Evolutionary conservation across 2,888 invertebrate species (phyloP), one percentile per base, ranked within the genome.

Genomic region (Byasa hedistus): DNA sequence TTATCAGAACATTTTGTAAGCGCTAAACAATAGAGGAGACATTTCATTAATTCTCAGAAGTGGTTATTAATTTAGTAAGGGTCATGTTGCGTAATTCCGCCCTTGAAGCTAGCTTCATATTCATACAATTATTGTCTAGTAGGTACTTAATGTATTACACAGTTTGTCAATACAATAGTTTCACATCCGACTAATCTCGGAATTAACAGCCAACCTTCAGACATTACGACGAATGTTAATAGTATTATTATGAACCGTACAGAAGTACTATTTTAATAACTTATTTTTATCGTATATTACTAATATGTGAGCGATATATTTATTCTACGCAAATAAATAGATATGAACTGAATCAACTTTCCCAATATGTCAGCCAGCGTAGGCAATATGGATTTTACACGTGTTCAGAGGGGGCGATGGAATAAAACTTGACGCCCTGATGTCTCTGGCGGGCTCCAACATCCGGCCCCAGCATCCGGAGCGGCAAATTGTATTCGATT

Each of bases 401-500:
- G 56, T 67, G 60, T 60, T 58, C 27, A 27, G 57, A 56, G 54
- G 60, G 54, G 48, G 52, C 64, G 67, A 39, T 56, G 27, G 64
- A 64, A 64, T 67, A 67, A 67, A 65, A 67, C 60, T 67, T 67
- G 67, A 67, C 63, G 64, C 52, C 60, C 32, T 64, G 64, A 64
- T 64, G 61, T 67, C 63, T 59, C 63, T 63, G 58, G 60, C 64
- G 67, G 59, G 59, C 57, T 55, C 64, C 67, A 36, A 64, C 67
- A 57, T 64, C 67, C 67, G 67, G 59, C 64, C 60, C 54, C 51
- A 32, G 60, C 64, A 56, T 64, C 67, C 67, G 66, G 67, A 64
- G 63, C 67, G 64, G 59, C 60, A 67, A 67, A 67, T 67, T 67
- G 67, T 67, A 64, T 67, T 64, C 64, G 64, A 67, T 67, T 64